phyloP scores from a whole-genome alignment of 1,140 invertebrate genomes.

The Cyrtorhinus lividipennis region DNA sequence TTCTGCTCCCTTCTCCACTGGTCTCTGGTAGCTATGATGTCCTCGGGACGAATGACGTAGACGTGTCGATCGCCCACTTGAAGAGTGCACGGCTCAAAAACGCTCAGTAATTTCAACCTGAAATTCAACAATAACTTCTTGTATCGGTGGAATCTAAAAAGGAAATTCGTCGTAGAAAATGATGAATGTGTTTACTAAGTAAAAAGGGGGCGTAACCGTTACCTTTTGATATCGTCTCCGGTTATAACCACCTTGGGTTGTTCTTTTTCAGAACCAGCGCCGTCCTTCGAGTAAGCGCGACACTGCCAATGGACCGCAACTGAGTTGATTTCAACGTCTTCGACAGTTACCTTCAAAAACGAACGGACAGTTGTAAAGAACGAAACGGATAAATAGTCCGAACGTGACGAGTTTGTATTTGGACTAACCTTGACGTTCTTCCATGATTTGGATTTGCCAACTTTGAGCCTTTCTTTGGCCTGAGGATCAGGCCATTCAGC shows the following conservation, averaged over 20 bases:
- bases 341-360: constrained; percentile 38
- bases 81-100: constrained; percentile 75
- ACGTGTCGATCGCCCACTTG: constrained; percentile 73
- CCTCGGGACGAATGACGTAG: constrained; percentile 43
- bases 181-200: no score
- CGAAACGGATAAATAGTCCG: neutral
- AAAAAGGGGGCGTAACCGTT: neutral
- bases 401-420: neutral
- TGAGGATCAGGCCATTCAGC: constrained; percentile 34
- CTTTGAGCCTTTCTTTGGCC: constrained; percentile 29
- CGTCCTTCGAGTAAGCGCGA: constrained; percentile 49
- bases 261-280: constrained; percentile 38
- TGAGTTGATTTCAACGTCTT: constrained; percentile 42
- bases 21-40: constrained; percentile 39
- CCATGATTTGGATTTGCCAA: constrained; percentile 30
- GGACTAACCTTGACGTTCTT: constrained; percentile 26
- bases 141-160: no score
- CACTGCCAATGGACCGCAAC: constrained; percentile 71
- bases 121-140: no score
- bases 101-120: constrained; percentile 60
- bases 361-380: neutral
- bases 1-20: constrained; percentile 34
- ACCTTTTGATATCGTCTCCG: constrained; percentile 56
- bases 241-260: constrained; percentile 54
- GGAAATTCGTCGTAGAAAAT: no score